phyloP scores from a whole-genome alignment of 2,797 vertebrate species.

The Decapterus maruadsi region DNA sequence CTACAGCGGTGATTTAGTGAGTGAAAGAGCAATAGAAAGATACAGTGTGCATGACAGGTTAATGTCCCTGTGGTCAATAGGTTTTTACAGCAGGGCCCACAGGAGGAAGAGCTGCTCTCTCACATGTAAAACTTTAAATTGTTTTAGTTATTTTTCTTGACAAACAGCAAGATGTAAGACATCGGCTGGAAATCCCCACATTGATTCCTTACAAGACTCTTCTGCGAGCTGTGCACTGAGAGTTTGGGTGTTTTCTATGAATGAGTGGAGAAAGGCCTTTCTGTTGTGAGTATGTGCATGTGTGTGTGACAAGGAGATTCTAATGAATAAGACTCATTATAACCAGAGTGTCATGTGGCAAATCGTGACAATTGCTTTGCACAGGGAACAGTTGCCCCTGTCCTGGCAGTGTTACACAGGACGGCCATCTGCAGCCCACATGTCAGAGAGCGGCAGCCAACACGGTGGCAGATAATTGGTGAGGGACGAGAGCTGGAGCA shows the following conservation, averaged over 20 bases:
- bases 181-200: conserved; percentile 8
- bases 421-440: conserved; percentile 76
- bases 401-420: conserved; percentile 62
- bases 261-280: conserved; percentile 21
- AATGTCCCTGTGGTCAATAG: conserved; percentile 28
- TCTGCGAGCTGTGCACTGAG: conserved; percentile 17
- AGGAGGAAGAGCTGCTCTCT: background rate
- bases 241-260: conserved; percentile 15
- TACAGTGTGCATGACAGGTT: conserved; percentile 31
- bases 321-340: conserved; percentile 55
- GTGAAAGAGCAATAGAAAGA: conserved; percentile 31
- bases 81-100: conserved; percentile 20
- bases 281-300: conserved; percentile 16
- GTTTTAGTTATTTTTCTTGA: background rate
- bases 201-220: background rate
- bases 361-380: conserved; percentile 66
- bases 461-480: conserved; percentile 64
- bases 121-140: background rate
- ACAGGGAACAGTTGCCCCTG: conserved; percentile 60
- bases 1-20: conserved; percentile 48
- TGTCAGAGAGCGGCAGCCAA: conserved; percentile 75
- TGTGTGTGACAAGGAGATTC: conserved; percentile 22
- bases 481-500: conserved; percentile 49
- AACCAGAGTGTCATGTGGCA: conserved; percentile 63
- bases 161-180: conserved; percentile 2